Conservation (phyloP, 2,888 invertebrate species). For the Plusia festucae region DNA sequence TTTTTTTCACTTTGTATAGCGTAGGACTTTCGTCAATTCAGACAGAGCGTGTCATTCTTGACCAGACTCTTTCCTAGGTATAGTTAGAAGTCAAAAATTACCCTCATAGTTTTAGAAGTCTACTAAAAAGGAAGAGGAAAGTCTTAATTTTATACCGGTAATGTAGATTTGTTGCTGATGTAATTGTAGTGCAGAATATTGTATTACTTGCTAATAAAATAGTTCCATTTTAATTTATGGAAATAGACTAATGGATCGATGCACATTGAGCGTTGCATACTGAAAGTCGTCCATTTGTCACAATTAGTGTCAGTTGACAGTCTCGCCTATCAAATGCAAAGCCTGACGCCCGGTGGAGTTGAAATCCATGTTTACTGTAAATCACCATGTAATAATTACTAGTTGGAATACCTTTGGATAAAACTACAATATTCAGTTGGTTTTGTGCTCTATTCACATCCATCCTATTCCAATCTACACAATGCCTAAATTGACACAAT, state of each 20-base stretch:
- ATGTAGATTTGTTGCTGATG: no score
- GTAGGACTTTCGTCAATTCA: neutral
- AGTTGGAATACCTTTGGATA: no score
- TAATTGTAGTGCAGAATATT: no score
- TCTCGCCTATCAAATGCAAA: neutral
- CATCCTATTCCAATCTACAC: neutral
- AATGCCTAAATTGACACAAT: neutral
- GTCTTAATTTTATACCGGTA: neutral
- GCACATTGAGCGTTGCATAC: neutral
- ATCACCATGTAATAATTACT: no score
- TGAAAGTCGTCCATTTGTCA: slow-evolving; percentile 3
- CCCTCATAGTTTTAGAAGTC: no score
- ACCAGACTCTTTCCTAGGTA: neutral
- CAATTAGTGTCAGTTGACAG: neutral
- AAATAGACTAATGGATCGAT: neutral
- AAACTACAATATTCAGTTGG: no score
- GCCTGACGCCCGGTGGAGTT: neutral
- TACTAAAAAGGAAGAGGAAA: neutral
- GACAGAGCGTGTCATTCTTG: neutral
- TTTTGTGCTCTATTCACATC: neutral
- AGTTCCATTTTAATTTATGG: neutral
- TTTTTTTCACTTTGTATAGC: neutral
- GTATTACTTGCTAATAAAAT: neutral
- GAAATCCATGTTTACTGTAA: neutral
- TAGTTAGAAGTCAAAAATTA: neutral